Evolutionary conservation across 2,113 vertebrate species (phyloP).

Genomic region (Isurus oxyrinchus): DNA sequence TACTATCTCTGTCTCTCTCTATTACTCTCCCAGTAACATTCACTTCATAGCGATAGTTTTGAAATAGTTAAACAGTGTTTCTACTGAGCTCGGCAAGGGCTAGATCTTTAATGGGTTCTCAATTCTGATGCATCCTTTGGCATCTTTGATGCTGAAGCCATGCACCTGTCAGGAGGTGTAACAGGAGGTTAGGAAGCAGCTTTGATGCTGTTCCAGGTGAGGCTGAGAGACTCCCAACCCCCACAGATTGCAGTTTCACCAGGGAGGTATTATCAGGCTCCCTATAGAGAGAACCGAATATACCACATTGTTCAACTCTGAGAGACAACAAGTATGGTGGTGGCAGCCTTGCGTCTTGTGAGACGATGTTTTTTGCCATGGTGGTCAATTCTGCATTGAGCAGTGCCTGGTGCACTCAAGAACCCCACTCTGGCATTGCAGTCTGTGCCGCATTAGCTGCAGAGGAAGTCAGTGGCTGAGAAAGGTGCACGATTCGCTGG

Average conservation of each 20-base stretch:
- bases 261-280: not conserved
- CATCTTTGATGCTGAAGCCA: not conserved
- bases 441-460: not conserved
- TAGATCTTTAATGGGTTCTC: not conserved
- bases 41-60: not conserved
- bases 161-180: not conserved
- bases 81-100: not conserved
- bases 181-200: not conserved
- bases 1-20: not conserved
- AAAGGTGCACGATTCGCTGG: not conserved
- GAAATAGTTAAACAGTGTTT: not conserved
- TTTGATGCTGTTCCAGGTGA: slow-evolving; percentile 15
- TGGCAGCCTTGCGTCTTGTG: not conserved
- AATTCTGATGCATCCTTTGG: not conserved
- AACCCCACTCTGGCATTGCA: not conserved
- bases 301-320: not conserved
- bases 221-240: not conserved
- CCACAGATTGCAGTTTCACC: not conserved
- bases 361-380: not conserved
- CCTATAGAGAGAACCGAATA: not conserved
- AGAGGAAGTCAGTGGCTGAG: not conserved
- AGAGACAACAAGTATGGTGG: not conserved
- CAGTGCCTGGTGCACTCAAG: not conserved
- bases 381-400: no score
- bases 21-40: not conserved